Base-by-base conservation (phyloP, 2,797 vertebrate genomes). In the Balearica regulorum region DNA sequence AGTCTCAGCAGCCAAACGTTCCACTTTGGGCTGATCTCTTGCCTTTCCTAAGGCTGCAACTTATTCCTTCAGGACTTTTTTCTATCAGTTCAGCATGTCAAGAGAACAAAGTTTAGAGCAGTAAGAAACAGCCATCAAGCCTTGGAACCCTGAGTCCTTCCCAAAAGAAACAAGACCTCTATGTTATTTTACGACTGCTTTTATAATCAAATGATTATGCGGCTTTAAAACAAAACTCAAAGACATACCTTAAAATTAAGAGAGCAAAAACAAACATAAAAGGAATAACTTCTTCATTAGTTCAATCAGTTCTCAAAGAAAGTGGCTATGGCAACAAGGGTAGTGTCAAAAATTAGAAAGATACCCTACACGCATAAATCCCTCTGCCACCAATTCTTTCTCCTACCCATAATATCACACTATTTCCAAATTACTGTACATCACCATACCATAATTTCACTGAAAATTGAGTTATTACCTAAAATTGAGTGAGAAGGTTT, bases 151-250 rank as follows among this genome's bases (percentile, higher is more conserved):
- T 75, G 57, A 90, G 54, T 83, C 43, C 15, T 39, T 91, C 85
- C 86, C 93, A 91, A 84, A 90, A 87, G 69, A 94, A 96, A 96
- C 70, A 94, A 91, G 73, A 55, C 18, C 11, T 81, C 66, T 35
- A 3, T 83, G 49, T 84, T 95, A 82, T 96, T 90, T 93, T 83
- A 88, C 83, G 46, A 53, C 16, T 79, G 65, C 16, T 94, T 92
- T 94, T 84, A 78, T 41, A 94, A 88, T 65, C 43, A 70, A 76
- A 62, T 17, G 20, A 58, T 76, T 93, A 66, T 76, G 39, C 6
- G 14, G 31, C 65, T 83, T 89, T 49, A 69, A 87, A 89, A 75
- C 24, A 82, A 82, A 81, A 44, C 39, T 62, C 75, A 69, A 73
- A 91, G 39, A 20, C 20, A 13, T 51, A 72, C 12, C 41, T 71